phyloP scores from a whole-genome alignment of 2,797 vertebrate genomes.

The Microtus californicus region DNA sequence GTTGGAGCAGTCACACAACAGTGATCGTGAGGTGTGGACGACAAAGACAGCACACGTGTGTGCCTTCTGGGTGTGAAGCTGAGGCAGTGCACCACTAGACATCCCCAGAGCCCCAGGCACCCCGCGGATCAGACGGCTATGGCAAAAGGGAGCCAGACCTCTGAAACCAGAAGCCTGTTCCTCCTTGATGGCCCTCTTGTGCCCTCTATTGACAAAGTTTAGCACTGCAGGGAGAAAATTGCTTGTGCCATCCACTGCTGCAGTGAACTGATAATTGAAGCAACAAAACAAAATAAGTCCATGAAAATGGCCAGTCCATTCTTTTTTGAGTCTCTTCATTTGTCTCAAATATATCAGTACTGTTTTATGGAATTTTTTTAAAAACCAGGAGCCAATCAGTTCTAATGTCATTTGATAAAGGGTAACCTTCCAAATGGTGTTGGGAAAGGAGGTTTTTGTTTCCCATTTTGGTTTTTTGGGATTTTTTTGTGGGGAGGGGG shows the following conservation, averaged over 20 bases:
- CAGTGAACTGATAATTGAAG: not conserved
- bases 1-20: not conserved
- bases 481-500: not conserved
- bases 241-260: not conserved
- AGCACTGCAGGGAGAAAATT: not conserved
- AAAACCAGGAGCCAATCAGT: not conserved
- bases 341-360: not conserved
- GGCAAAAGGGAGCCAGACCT: not conserved
- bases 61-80: not conserved
- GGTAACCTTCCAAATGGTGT: not conserved
- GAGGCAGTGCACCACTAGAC: not conserved
- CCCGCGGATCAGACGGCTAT: not conserved
- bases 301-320: not conserved
- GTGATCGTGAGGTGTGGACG: not conserved
- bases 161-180: not conserved
- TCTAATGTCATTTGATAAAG: not conserved
- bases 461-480: too few relatives aligned
- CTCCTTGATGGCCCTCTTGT: not conserved
- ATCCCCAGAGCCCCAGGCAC: not conserved
- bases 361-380: not conserved
- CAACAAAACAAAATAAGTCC: not conserved
- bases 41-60: not conserved
- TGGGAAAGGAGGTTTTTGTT: not conserved
- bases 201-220: conserved; percentile 44
- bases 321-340: not conserved